phyloP scores from a whole-genome alignment of 1,140 invertebrate genomes.

The Procambarus clarkii region DNA sequence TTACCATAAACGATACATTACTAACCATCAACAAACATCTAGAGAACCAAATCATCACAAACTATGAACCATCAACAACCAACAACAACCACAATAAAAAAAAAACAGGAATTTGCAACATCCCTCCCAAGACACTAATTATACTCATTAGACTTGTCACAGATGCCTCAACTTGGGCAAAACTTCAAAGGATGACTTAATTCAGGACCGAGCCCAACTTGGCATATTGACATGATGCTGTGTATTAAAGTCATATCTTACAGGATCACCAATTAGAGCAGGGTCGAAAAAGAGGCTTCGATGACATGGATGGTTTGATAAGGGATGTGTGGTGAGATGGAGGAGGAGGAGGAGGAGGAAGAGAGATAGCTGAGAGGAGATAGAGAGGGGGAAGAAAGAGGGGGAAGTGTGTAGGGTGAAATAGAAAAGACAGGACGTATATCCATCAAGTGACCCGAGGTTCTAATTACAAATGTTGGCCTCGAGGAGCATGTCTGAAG shows the following conservation, averaged over 20 bases:
- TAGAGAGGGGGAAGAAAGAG: background rate
- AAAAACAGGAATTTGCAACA: background rate
- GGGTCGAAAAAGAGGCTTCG: background rate
- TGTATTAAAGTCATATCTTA: background rate
- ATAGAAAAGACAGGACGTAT: too few relatives aligned
- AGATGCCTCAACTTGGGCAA: background rate
- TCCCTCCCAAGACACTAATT: background rate
- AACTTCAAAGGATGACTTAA: background rate
- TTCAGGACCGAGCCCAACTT: background rate
- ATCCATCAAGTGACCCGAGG: too few relatives aligned
- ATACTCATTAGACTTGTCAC: background rate
- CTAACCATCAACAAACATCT: too few relatives aligned
- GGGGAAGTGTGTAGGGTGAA: too few relatives aligned
- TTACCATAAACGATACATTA: too few relatives aligned
- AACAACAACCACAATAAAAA: too few relatives aligned
- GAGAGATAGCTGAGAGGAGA: background rate
- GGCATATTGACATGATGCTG: background rate
- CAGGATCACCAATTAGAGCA: background rate
- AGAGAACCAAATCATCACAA: too few relatives aligned
- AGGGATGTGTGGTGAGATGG: background rate
- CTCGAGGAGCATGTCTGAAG: too few relatives aligned
- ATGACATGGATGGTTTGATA: background rate
- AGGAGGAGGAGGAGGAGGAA: background rate
- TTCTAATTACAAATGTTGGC: too few relatives aligned
- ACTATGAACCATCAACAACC: too few relatives aligned